Base-by-base conservation (phyloP, 1,140 invertebrate genomes). In the Pseudomyrmex cubaensis region DNA sequence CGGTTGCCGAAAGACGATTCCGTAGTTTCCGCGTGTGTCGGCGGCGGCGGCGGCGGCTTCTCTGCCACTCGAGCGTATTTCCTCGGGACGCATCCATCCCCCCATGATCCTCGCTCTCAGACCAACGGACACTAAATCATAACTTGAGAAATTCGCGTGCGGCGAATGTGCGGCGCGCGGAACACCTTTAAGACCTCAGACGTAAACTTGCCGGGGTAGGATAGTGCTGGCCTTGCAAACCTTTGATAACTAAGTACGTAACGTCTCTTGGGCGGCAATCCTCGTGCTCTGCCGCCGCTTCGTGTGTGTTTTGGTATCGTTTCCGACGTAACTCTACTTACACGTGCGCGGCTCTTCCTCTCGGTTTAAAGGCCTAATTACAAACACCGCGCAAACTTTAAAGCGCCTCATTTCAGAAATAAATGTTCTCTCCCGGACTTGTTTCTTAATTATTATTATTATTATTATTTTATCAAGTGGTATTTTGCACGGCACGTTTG, bases 91-190 rank as follows among this genome's bases (percentile, higher is more conserved):
- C 46, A 59, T 80, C 54, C 35, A 35, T 35, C 35, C 35, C 64
- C 15, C 46, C 64, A 25, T 78, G 76, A 78, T 80, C 84, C 72
- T 82, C 64, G 35, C 35, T 70, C 70, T 75, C 80, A 46, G 48
- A 48, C 86, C 83, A 75, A 64, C 83, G 85, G 87, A 90, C 87
- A 91, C 88, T 93, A 94, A 93, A 93, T 94, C 92, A 94, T 93
- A 93, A 93, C 92, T 93, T 92, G 92, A 92, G 92, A 93, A 93
- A 93, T 93, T 93, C 91, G 86, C 89, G 89, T 90, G 90, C 89
- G 83, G 76, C 85, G 84, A 83, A 46, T 54, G 90, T 90, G 90
- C 89, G 84, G 76, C 85, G 84, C 84, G 52, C 56, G 90, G 88
- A 89, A 91, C 90, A 93, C 89, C 90, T 92, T 93, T 92, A 93